phyloP scores from a whole-genome alignment of 1,140 invertebrate genomes.

The Teleogryllus occipitalis region DNA sequence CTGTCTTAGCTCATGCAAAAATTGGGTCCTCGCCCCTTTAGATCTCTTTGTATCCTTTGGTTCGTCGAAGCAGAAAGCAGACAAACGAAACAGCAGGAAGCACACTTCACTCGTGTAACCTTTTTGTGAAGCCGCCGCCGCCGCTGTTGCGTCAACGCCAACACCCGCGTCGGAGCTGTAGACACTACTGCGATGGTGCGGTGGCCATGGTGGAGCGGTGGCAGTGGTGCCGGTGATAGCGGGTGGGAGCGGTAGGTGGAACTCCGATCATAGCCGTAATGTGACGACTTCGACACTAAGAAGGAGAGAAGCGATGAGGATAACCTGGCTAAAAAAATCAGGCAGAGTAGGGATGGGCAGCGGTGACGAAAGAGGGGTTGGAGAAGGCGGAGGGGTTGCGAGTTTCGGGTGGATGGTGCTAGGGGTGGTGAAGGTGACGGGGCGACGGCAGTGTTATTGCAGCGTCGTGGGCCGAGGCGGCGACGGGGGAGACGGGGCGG shows the following conservation, averaged over 20 bases:
- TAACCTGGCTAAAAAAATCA: too few species aligned
- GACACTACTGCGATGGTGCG: background rate
- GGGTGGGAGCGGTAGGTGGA: background rate
- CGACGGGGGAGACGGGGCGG: too few species aligned
- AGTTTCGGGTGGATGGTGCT: too few species aligned
- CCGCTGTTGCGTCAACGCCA: background rate
- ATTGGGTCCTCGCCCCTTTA: background rate
- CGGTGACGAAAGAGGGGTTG: too few species aligned
- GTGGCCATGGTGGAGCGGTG: background rate
- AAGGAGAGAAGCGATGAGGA: too few species aligned
- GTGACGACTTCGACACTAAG: too few species aligned
- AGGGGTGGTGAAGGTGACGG: too few species aligned
- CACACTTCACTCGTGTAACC: background rate
- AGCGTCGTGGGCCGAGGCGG: too few species aligned
- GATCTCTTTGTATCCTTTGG: background rate
- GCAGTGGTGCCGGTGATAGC: background rate
- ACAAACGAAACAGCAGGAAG: background rate
- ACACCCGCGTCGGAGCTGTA: background rate
- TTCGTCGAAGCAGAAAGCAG: background rate
- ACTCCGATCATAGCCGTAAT: too few species aligned
- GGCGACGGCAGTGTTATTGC: too few species aligned
- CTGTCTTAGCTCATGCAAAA: background rate
- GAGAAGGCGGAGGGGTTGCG: too few species aligned
- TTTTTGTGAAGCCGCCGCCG: background rate
- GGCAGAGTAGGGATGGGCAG: too few species aligned